Evolutionary conservation across 1,140 invertebrate genomes (phyloP).

Genomic region (Chionoecetes opilio): DNA sequence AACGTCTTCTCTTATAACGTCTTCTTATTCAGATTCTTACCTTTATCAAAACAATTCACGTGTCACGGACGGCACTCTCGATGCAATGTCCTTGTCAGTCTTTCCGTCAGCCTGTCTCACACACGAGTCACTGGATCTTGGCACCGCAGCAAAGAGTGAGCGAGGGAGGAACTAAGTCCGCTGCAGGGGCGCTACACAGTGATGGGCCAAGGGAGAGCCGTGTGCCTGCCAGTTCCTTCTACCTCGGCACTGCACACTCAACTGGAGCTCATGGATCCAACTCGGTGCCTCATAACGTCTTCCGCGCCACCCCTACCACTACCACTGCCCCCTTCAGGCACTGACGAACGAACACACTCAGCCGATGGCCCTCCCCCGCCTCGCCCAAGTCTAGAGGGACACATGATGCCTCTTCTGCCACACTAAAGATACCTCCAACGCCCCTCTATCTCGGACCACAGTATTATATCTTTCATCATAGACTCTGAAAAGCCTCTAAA

Average conservation of each 20-base stretch:
- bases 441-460: conserved; percentile 51
- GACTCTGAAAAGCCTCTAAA: background rate
- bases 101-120: conserved; percentile 49
- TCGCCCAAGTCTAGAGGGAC: conserved; percentile 46
- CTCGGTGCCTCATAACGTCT: conserved; percentile 77
- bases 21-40: too few relatives aligned
- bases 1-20: too few relatives aligned
- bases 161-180: background rate
- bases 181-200: background rate
- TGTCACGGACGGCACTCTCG: conserved; percentile 53
- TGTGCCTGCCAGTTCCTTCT: conserved; percentile 73
- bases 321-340: conserved; percentile 52
- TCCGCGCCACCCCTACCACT: conserved; percentile 42
- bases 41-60: background rate
- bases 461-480: conserved; percentile 60
- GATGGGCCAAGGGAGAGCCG: background rate
- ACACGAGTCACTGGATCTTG: conserved; percentile 58
- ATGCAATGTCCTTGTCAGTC: background rate
- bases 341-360: conserved; percentile 65
- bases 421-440: conserved; percentile 52
- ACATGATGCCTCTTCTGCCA: background rate
- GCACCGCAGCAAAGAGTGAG: background rate
- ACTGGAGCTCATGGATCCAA: conserved; percentile 55
- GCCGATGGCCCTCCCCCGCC: conserved; percentile 51
- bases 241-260: conserved; percentile 78